Evolutionary conservation across 2,113 vertebrate species (phyloP).

Genomic region (Bos indicus): DNA sequence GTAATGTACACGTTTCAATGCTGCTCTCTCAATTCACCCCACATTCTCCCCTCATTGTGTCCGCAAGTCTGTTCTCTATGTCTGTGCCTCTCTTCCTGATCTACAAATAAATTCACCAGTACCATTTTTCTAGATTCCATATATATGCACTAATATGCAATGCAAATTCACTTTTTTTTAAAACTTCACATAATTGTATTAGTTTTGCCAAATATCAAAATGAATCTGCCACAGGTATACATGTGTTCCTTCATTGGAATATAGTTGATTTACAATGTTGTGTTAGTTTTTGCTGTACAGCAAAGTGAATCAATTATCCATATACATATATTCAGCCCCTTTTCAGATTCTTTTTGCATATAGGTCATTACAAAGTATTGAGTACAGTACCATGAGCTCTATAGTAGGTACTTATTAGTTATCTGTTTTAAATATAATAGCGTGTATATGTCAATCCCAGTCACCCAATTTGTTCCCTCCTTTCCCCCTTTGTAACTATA

Average conservation of each 20-base stretch:
- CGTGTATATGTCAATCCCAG: neutral
- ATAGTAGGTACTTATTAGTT: neutral
- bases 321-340: neutral
- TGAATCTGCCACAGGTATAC: too few species aligned
- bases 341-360: neutral
- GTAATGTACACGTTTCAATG: neutral
- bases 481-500: neutral
- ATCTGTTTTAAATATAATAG: neutral
- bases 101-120: neutral
- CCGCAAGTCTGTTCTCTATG: neutral
- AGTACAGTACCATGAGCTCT: neutral
- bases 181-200: too few species aligned
- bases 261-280: neutral
- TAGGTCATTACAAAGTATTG: neutral
- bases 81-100: neutral
- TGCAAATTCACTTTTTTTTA: neutral
- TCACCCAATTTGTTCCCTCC: accelerated
- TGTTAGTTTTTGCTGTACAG: neutral
- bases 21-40: neutral
- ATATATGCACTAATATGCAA: neutral
- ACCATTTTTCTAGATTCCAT: neutral
- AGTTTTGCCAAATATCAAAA: too few species aligned
- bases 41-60: neutral
- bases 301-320: neutral
- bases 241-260: neutral